phyloP scores from a whole-genome alignment of 2,113 vertebrate species.

The Jacana jacana region DNA sequence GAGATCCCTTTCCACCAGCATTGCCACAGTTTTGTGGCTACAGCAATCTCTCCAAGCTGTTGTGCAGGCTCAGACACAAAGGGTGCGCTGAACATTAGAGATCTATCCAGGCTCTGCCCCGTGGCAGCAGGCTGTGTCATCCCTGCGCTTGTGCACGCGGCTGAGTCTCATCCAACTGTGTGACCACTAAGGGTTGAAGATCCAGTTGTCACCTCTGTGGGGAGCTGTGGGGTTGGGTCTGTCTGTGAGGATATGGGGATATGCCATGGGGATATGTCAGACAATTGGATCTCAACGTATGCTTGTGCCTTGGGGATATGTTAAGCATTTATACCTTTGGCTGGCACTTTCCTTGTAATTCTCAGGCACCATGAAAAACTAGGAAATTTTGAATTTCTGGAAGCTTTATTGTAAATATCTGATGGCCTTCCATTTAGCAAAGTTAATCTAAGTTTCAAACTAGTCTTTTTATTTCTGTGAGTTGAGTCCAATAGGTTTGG shows the following conservation, averaged over 20 bases:
- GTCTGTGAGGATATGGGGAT: constrained; percentile 33
- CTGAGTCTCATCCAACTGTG: accelerated
- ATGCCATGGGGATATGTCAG: constrained; percentile 6
- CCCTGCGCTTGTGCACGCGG: not conserved
- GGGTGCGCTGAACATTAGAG: accelerated
- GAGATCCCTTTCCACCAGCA: not conserved
- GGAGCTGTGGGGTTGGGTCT: not conserved
- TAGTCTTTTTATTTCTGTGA: not conserved
- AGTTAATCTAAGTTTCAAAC: not conserved
- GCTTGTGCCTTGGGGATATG: constrained; percentile 33
- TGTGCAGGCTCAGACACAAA: accelerated
- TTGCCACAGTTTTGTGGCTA: not conserved
- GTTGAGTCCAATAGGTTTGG: not conserved
- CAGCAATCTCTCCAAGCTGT: not conserved
- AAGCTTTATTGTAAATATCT: not conserved
- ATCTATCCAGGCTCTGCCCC: not conserved
- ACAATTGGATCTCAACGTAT: not conserved
- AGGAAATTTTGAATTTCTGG: not conserved
- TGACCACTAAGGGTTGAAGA: not conserved
- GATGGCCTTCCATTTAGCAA: not conserved
- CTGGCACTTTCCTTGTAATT: not conserved
- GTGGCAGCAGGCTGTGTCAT: not conserved
- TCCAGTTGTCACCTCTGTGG: accelerated
- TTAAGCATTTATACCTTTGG: not conserved
- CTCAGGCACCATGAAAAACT: not conserved